Evolutionary conservation across 1,140 invertebrate genomes (phyloP), one percentile per base, ranked within the genome.

Genomic region (Nasonia giraulti): DNA sequence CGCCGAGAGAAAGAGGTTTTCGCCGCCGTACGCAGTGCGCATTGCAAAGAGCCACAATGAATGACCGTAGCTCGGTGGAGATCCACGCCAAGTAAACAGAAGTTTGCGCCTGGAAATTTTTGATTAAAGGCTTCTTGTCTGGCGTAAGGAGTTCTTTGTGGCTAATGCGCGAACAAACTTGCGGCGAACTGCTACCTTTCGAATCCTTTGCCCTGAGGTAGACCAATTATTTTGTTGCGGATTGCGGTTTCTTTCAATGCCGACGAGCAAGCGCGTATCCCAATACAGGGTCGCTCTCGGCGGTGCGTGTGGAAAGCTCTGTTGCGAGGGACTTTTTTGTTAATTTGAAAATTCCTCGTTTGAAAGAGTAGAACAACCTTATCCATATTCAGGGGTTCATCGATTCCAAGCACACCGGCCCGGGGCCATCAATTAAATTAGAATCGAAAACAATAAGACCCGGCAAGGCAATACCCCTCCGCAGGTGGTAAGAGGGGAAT

Each of bases 101-200:
- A 80, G 37, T 47, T 71, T 50, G 4, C 6, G 11, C 23, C 23
- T 14, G 17, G 68, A 80, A 80, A 73, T 47, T 23, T 66, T n/a
- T 80, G 79, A 80, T 80, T 80, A 71, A 47, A 80, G 44, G 68
- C 2, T 73, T 68, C 31, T 80, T 80, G 23, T 33, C 62, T 40
- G 1, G 11, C 37, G 14, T 14, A 80, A n/a, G 40, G 6, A 2
- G 62, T 11, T 80, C 62, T 80, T 80, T 80, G 33, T 69, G 66
- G 14, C 37, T 23, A 7, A 27, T 7, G 23, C 11, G 5, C 27
- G 27, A 62, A 55, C 27, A 47, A 76, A 62, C 20, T 62, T n/a
- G 55, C 20, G 55, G 55, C 6, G 55, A 62, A 62, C 55, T 62
- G 55, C 17, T 62, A 62, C 55, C 2, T 62, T 62, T 62, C 55